Percentiles rank a stretch among this genome's conserved stretches.
phyloP scores from a whole-genome alignment of 2,113 vertebrate species.

The Catharus fuscescens region DNA sequence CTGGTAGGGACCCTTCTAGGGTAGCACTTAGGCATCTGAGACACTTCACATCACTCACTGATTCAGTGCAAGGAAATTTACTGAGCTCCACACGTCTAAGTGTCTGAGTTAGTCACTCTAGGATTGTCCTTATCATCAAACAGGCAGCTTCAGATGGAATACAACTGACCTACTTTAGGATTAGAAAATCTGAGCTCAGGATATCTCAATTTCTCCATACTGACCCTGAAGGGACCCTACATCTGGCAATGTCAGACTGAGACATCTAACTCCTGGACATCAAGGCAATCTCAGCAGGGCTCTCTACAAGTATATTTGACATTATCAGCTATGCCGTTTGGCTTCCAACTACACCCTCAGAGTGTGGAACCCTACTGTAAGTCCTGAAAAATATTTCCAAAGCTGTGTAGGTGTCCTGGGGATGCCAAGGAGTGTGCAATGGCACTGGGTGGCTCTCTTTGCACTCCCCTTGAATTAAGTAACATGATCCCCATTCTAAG shows the following conservation, averaged over 20 bases:
- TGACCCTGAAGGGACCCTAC: not conserved
- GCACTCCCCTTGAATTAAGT: not conserved
- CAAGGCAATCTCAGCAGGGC: not conserved
- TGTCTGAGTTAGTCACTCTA: not conserved
- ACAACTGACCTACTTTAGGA: not conserved
- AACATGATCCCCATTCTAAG: not conserved
- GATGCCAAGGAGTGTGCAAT: not conserved
- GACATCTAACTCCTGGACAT: not conserved
- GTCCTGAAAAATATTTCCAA: not conserved
- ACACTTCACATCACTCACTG: not conserved
- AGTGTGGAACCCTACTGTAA: not conserved
- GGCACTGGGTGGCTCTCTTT: not conserved
- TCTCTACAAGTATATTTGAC: not conserved
- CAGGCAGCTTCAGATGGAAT: not conserved
- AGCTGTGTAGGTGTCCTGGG: not conserved
- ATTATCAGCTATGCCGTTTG: not conserved
- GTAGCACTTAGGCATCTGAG: not conserved
- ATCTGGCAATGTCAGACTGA: not conserved
- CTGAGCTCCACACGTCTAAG: fast-evolving
- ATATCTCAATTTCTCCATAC: not conserved
- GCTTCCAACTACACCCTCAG: not conserved
- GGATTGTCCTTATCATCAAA: not conserved
- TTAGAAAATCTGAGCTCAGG: not conserved
- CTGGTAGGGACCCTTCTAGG: not conserved
- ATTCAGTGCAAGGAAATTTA: not conserved